A percentile compares a stretch with the other conserved stretches of the same genome.
These are phyloP conservation scores for Nixonia krombeini DNA, from an alignment of 1,140 invertebrate genomes.

Conservation along the genomic window DNA sequence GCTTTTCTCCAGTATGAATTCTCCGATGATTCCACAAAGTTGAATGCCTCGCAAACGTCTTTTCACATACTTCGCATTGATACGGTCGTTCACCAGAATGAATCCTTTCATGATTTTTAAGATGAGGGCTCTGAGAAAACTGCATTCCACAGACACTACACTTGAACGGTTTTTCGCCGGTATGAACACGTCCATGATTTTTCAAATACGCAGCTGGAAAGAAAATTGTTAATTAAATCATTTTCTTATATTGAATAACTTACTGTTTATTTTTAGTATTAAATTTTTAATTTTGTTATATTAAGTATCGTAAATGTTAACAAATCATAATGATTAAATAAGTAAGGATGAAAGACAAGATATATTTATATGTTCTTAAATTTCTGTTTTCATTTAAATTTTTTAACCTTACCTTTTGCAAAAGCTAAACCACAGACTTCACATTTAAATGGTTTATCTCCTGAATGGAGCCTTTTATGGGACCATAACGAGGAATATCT, in stretches of 20 bases:
- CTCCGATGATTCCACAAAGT: conserved; percentile 93
- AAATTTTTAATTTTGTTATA: no score
- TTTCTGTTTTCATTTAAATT: not conserved
- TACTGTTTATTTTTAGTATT: no score
- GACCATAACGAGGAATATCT: conserved; percentile 89
- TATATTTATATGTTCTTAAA: no score
- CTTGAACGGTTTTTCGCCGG: conserved; percentile 88
- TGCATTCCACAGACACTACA: conserved; percentile 91
- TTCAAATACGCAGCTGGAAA: conserved; percentile 85
- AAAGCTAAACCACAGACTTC: conserved; percentile 94
- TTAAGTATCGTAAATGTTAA: no score
- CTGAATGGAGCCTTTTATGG: conserved; percentile 87
- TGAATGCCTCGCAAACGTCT: conserved; percentile 88
- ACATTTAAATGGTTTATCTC: conserved; percentile 93
- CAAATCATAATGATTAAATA: no score
- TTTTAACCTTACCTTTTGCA: conserved; percentile 76
- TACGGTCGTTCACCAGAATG: conserved; percentile 92
- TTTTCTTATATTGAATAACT: no score
- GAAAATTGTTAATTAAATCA: not conserved
- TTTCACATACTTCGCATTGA: conserved; percentile 92
- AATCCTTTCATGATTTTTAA: conserved; percentile 93
- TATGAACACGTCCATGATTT: conserved; percentile 90
- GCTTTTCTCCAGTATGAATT: conserved; percentile 95
- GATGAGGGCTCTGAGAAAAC: conserved; percentile 89
- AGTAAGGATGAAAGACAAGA: no score